These are phyloP conservation scores for Tachypleus tridentatus DNA, from an alignment of 1,140 invertebrate genomes.

Conservation along the genomic window DNA sequence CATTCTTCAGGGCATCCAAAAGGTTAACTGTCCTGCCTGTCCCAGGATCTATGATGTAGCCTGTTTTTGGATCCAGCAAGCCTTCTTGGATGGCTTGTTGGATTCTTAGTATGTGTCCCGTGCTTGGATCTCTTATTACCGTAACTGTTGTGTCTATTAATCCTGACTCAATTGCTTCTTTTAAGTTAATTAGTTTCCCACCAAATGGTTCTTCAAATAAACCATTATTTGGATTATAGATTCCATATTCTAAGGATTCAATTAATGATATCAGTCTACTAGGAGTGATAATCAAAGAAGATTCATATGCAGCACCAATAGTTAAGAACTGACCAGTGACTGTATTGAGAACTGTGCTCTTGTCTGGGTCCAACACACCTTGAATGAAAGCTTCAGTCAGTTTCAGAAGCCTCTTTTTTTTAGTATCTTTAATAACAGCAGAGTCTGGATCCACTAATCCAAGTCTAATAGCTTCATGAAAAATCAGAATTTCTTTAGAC, in stretches of 20 bases:
- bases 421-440: constrained; percentile 62
- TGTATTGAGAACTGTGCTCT: constrained; percentile 74
- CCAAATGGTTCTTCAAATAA: constrained; percentile 55
- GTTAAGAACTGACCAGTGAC: constrained; percentile 62
- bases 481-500: constrained; percentile 58
- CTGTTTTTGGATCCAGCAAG: constrained; percentile 60
- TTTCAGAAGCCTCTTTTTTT: constrained; percentile 58
- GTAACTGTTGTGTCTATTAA: constrained; percentile 58
- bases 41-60: constrained; percentile 45
- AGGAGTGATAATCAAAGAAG: constrained; percentile 67
- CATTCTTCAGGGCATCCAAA: constrained; percentile 71
- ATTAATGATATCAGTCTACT: constrained; percentile 40
- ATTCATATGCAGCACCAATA: constrained; percentile 65
- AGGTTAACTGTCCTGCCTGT: constrained; percentile 50
- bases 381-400: constrained; percentile 65
- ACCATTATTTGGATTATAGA: constrained; percentile 52
- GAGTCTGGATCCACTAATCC: constrained; percentile 65
- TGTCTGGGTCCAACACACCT: constrained; percentile 62
- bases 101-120: constrained; percentile 44
- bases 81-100: constrained; percentile 58
- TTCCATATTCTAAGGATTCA: constrained; percentile 35
- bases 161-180: constrained; percentile 59
- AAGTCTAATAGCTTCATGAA: constrained; percentile 69
- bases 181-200: constrained; percentile 51
- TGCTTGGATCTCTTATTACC: constrained; percentile 49